Percentiles rank a stretch among this genome's conserved stretches.
Conservation (phyloP, 2,113 vertebrate species). For the Aix galericulata region DNA sequence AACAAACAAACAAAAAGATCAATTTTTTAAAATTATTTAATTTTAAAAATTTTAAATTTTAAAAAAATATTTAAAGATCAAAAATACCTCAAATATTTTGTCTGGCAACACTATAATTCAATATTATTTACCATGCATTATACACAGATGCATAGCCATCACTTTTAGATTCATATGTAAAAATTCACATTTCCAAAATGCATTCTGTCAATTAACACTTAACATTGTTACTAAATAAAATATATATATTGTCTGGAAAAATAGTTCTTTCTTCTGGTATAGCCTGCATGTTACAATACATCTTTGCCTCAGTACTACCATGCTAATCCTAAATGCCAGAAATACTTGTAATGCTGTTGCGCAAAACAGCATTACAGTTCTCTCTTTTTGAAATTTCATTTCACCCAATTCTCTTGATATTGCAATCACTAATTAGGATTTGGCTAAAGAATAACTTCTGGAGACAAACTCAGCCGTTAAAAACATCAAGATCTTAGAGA, state of each 20-base stretch:
- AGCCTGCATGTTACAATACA: background rate
- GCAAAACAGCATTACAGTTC: background rate
- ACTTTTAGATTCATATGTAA: background rate
- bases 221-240: background rate
- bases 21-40: no score
- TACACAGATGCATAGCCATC: background rate
- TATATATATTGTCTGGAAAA: background rate
- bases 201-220: background rate
- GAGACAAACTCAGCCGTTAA: background rate
- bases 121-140: background rate
- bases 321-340: background rate
- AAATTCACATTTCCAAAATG: background rate
- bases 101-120: background rate
- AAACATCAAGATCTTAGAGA: background rate
- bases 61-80: background rate
- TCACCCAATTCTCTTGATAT: background rate
- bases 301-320: background rate
- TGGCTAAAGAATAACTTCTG: background rate
- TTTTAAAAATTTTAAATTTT: no score
- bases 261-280: background rate
- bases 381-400: background rate
- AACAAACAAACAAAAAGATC: background rate
- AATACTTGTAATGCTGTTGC: background rate
- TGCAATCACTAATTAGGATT: background rate
- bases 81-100: background rate